Conservation (phyloP, 2,888 invertebrate species). For the Amphipyra berbera region DNA sequence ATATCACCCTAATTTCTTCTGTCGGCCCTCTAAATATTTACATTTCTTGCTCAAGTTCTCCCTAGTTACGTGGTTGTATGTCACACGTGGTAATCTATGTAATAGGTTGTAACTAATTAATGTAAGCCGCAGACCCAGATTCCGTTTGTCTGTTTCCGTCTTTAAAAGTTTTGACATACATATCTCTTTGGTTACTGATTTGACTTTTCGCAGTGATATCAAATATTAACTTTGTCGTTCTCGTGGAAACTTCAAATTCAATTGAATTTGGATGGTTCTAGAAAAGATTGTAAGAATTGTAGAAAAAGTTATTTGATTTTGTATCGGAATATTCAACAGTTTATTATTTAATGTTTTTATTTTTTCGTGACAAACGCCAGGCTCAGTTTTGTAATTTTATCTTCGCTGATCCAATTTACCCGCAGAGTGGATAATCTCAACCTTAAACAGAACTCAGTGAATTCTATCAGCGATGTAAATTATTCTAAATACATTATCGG, state of each 20-base stretch:
- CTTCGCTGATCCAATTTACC: slow-evolving; percentile 36
- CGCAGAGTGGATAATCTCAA: slow-evolving; percentile 41
- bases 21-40: slow-evolving; percentile 60
- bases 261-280: too few species aligned
- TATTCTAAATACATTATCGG: slow-evolving; percentile 60
- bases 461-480: slow-evolving; percentile 56
- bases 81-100: too few species aligned
- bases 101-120: slow-evolving; percentile 48
- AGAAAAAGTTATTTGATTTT: too few species aligned
- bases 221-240: too few species aligned
- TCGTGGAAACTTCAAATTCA: too few species aligned
- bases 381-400: slow-evolving; percentile 37
- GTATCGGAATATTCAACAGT: too few species aligned
- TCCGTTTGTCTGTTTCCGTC: slow-evolving; percentile 40
- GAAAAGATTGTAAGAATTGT: too few species aligned
- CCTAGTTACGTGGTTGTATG: slow-evolving; percentile 31
- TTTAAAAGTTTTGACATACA: slow-evolving; percentile 40
- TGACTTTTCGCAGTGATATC: slow-evolving; percentile 8
- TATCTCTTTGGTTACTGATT: slow-evolving; percentile 38
- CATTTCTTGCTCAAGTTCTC: slow-evolving; percentile 43
- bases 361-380: slow-evolving; percentile 26
- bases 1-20: slow-evolving; percentile 63
- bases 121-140: slow-evolving; percentile 32
- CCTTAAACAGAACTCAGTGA: slow-evolving; percentile 40
- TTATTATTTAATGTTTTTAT: neutral